Base-by-base conservation (phyloP, 2,113 vertebrate species). In the Catagonus wagneri region DNA sequence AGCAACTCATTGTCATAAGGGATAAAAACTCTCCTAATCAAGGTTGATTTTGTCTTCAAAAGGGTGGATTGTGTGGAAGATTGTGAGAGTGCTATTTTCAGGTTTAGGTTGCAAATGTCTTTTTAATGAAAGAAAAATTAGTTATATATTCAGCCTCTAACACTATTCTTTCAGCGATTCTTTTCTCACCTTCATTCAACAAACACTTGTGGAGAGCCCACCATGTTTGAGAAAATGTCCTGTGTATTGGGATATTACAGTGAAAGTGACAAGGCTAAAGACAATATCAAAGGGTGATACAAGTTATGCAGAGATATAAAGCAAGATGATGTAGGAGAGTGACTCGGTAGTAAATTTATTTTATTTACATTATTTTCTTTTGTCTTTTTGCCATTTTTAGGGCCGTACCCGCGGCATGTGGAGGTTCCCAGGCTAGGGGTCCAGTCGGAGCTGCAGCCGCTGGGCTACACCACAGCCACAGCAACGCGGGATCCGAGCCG, bases 81-180 rank as follows among this genome's bases (percentile, higher is more conserved):
- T n/a, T 80, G 3, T 85, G 66, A 75, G 58, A 80, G 34, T 44
- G 23, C 22, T 61, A 34, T 63, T 93, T 94, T 75, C 39, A 63
- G 44, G 12, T 81, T 74, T 56, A 39, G 14, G 27, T 69, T 17
- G 17, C 76, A 86, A 96, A 86, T 69, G 83, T 6, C 36, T 54
- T 87, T 93, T 90, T 79, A 87, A n/a, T 79, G 29, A 87, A 88
- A 78, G 32, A 74, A n/a, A 92, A 76, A 63, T 68, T 54, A 69
- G 32, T 9, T 65, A 76, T 63, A 3, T 72, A 81, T 61, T 93
- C 80, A 88, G 10, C 39, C 16, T 29, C 7, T n/a, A 14, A 32
- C 11, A 34, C 17, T n/a, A 69, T 78, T 69, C 29, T 90, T 22
- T 72, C 69, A 68, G 68, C 32, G 39, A 79, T 87, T 93, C 13